Evolutionary conservation across 2,888 invertebrate species (phyloP).

Genomic region (Cotesia congregata): DNA sequence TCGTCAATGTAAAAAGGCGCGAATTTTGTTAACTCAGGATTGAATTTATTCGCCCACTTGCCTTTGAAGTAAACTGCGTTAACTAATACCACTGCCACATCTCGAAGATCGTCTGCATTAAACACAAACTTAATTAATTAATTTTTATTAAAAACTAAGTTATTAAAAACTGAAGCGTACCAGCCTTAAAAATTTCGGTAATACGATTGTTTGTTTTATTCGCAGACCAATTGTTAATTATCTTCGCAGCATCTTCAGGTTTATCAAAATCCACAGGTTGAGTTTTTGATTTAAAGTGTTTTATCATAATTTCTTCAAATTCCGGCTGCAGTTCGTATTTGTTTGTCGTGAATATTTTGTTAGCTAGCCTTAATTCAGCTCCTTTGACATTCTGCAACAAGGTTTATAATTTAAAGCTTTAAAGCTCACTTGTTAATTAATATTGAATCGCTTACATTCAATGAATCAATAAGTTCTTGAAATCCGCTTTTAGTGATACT

Average conservation of each 20-base stretch:
- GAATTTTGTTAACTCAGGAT: slow-evolving; percentile 60
- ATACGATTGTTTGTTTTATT: slow-evolving; percentile 86
- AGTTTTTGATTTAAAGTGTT: slow-evolving; percentile 76
- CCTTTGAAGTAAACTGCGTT: slow-evolving; percentile 92
- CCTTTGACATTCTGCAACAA: slow-evolving; percentile 63
- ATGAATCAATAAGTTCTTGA: slow-evolving; percentile 34
- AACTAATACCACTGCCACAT: slow-evolving; percentile 80
- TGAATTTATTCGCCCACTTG: slow-evolving; percentile 80
- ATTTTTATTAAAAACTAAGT: slow-evolving; percentile 14
- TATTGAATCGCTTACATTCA: slow-evolving; percentile 1
- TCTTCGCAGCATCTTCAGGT: slow-evolving; percentile 66
- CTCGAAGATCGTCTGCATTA: slow-evolving; percentile 71
- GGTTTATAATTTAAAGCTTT: not conserved
- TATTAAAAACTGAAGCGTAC: slow-evolving; percentile 53
- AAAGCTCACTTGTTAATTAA: not conserved
- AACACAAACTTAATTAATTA: not conserved
- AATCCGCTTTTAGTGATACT: slow-evolving; percentile 24
- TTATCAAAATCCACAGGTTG: slow-evolving; percentile 76
- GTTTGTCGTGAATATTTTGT: slow-evolving; percentile 79
- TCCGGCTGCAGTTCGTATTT: slow-evolving; percentile 70
- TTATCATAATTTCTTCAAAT: slow-evolving; percentile 74
- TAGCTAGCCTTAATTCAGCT: slow-evolving; percentile 77
- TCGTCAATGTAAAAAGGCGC: slow-evolving; percentile 77
- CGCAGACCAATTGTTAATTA: slow-evolving; percentile 86
- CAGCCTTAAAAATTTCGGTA: slow-evolving; percentile 77